phyloP scores from a whole-genome alignment of 2,113 vertebrate species.

The Sakesphorus luctuosus region DNA sequence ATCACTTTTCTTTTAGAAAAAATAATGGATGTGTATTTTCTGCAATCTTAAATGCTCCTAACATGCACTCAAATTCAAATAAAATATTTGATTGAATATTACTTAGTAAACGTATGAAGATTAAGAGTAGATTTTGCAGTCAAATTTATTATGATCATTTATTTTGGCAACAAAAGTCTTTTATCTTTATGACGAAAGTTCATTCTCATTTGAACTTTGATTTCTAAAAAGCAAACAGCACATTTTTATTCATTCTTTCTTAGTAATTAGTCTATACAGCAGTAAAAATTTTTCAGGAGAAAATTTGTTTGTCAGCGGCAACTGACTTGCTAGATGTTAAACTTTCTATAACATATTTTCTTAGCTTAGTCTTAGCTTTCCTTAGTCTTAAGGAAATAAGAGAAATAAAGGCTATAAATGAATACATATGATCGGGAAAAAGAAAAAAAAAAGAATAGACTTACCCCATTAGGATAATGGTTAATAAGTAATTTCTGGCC shows the following conservation, averaged over 20 bases:
- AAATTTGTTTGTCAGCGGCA: background rate
- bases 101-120: background rate
- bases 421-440: background rate
- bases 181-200: background rate
- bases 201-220: background rate
- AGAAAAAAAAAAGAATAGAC: constrained; percentile 10
- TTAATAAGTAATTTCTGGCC: constrained; percentile 88
- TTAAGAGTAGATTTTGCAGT: background rate
- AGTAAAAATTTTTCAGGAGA: background rate
- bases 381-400: background rate
- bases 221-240: background rate
- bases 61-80: background rate
- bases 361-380: background rate
- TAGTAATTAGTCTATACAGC: background rate
- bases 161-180: background rate
- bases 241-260: background rate
- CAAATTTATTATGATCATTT: background rate
- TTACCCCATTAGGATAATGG: constrained; percentile 95
- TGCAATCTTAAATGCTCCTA: background rate
- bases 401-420: background rate
- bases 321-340: background rate
- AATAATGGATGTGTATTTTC: background rate
- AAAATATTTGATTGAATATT: background rate
- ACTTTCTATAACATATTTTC: background rate
- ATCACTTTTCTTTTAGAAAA: background rate